phyloP scores from a whole-genome alignment of 2,888 invertebrate genomes.

The Anticlea derivata region DNA sequence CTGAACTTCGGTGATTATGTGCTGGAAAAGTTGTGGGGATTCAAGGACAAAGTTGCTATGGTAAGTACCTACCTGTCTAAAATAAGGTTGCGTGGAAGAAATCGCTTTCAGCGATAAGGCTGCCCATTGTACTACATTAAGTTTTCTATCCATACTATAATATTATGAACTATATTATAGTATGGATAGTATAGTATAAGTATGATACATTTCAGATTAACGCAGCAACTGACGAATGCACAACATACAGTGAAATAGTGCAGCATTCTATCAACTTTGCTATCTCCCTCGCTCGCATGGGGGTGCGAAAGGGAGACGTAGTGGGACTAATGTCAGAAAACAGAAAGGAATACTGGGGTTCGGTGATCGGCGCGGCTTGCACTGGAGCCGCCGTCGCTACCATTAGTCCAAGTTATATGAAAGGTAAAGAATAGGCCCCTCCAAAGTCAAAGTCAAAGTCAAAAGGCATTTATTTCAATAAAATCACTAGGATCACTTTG shows the following conservation, averaged over 20 bases:
- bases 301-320: constrained; percentile 63
- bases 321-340: constrained; percentile 66
- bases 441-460: no score
- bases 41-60: constrained; percentile 46
- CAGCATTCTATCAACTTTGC: constrained; percentile 65
- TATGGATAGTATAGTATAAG: no score
- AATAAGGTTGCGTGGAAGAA: no score
- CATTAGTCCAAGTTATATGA: constrained; percentile 53
- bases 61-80: no score
- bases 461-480: no score
- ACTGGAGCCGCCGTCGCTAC: constrained; percentile 58
- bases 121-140: no score
- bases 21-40: constrained; percentile 45
- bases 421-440: constrained; percentile 43
- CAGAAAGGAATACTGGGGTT: constrained; percentile 56
- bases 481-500: no score
- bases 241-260: constrained; percentile 52
- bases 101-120: no score
- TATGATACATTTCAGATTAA: constrained; percentile 65
- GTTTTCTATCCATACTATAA: no score
- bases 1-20: constrained; percentile 62
- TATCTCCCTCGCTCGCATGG: constrained; percentile 61
- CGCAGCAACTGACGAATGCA: constrained; percentile 51
- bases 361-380: constrained; percentile 53
- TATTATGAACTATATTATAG: no score